Conservation (phyloP, 2,113 vertebrate genomes). For the Syrrhaptes paradoxus region DNA sequence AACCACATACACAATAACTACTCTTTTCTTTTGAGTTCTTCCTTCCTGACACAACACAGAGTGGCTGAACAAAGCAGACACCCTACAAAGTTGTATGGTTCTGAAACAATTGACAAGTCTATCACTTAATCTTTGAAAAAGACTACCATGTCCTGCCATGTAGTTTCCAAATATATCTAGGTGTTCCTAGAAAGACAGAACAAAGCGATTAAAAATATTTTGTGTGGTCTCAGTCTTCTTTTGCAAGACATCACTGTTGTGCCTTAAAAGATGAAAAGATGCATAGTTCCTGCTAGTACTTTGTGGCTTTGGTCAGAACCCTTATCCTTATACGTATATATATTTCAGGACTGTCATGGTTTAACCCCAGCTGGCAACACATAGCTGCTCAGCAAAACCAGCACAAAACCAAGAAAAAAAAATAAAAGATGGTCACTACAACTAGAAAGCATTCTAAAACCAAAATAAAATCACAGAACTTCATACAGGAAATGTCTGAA, state of each 20-base stretch:
- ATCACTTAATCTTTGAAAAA: background rate
- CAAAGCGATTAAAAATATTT: background rate
- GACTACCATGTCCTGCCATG: background rate
- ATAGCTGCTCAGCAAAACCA: too few species aligned
- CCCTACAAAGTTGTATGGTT: background rate
- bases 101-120: background rate
- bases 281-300: background rate
- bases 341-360: background rate
- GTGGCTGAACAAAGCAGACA: constrained; percentile 1
- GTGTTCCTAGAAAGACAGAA: background rate
- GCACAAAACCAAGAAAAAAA: background rate
- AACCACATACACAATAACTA: background rate
- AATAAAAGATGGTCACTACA: background rate
- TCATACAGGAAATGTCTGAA: background rate
- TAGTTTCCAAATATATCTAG: background rate
- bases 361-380: too few species aligned
- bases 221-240: background rate
- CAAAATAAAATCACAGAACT: background rate
- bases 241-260: background rate
- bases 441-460: background rate
- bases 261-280: background rate
- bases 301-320: background rate
- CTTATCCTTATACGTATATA: fast-evolving
- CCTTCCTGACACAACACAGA: background rate
- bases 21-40: background rate